A percentile compares a stretch with the other conserved stretches of the same genome.
Evolutionary conservation across 2,888 invertebrate species (phyloP).

Genomic region (Tachina grossa): DNA sequence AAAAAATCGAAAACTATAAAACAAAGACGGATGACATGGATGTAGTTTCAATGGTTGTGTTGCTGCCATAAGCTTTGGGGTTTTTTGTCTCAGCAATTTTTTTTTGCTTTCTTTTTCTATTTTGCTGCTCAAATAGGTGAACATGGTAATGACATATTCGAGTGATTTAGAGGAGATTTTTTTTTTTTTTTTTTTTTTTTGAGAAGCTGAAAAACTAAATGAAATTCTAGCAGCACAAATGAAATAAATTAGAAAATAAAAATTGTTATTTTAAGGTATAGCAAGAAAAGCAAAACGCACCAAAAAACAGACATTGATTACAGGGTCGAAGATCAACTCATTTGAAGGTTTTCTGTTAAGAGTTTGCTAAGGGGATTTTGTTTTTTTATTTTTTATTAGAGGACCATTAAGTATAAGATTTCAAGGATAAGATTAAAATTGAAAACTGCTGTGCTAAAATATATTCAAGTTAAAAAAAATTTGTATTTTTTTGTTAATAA

Average conservation of each 20-base stretch:
- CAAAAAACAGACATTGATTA: slow-evolving; percentile 41
- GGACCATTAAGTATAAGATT: neutral
- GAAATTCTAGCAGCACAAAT: slow-evolving; percentile 33
- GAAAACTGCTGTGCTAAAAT: neutral
- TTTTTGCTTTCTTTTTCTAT: slow-evolving; percentile 30
- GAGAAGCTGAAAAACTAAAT: slow-evolving; percentile 2
- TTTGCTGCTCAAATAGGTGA: slow-evolving; percentile 60
- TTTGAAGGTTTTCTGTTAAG: slow-evolving; percentile 25
- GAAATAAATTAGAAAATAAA: slow-evolving; percentile 57
- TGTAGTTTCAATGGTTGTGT: slow-evolving; percentile 65
- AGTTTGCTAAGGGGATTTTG: neutral
- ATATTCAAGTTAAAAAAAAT: neutral
- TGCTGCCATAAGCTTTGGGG: slow-evolving; percentile 61
- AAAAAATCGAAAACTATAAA: slow-evolving; percentile 54
- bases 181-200: neutral
- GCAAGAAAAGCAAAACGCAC: neutral
- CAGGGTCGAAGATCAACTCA: slow-evolving; percentile 27
- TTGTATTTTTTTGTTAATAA: no score
- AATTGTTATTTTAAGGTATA: slow-evolving; percentile 33
- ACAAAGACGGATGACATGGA: slow-evolving; percentile 71
- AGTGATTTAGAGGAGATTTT: slow-evolving; percentile 66
- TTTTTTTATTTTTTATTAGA: neutral
- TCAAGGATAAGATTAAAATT: neutral
- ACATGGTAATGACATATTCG: slow-evolving; percentile 70
- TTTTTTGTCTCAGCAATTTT: slow-evolving; percentile 29